A percentile compares a stretch with the other conserved stretches of the same genome.
These are phyloP conservation scores for Muscicapa striata DNA, from an alignment of 2,797 vertebrate genomes.

Conservation along the genomic window DNA sequence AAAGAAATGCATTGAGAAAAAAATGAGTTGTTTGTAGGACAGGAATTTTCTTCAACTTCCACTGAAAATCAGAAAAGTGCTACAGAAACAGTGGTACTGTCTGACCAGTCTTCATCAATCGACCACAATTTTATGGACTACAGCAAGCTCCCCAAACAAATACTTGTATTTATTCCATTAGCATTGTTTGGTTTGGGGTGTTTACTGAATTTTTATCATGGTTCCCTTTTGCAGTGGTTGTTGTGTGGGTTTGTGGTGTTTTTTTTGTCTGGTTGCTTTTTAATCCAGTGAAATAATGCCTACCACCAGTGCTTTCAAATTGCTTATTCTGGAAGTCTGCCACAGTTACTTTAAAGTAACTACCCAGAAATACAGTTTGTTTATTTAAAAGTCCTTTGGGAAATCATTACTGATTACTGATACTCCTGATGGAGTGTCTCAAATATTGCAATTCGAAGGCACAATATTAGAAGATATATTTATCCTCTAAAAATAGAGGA, in stretches of 20 bases:
- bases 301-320: background rate
- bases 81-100: background rate
- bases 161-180: background rate
- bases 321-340: background rate
- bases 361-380: background rate
- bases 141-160: background rate
- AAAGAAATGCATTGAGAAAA: background rate
- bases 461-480: background rate
- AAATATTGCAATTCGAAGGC: background rate
- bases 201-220: background rate
- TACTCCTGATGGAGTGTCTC: background rate
- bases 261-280: background rate
- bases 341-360: background rate
- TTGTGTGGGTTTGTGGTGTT: background rate
- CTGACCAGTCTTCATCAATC: background rate
- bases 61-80: background rate
- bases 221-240: background rate
- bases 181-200: background rate
- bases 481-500: background rate
- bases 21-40: background rate
- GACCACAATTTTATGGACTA: background rate
- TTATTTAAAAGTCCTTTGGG: background rate
- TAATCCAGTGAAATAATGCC: background rate
- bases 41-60: background rate
- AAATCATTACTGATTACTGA: background rate